Evolutionary conservation across 2,797 vertebrate genomes (phyloP), one percentile per base, ranked within the genome.

Genomic region (Lacerta bilineata): DNA sequence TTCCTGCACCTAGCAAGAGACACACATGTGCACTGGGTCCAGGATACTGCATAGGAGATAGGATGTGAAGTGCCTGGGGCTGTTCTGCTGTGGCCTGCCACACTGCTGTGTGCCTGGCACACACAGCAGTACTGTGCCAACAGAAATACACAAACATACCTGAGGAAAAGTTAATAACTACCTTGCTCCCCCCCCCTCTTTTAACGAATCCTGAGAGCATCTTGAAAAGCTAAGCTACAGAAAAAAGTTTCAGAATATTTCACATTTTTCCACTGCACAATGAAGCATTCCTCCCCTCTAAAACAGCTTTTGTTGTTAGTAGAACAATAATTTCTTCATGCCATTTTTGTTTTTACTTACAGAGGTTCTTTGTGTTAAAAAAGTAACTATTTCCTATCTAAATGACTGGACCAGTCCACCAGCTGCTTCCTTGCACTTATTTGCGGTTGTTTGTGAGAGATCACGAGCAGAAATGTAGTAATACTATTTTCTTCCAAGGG

Each of bases 91-190:
- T 50, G 46, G 46, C 46, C 46, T 46, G 46, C 46, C 46, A 46
- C 46, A 46, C 46, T 46, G 46, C 46, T 46, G 0, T 50, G 46
- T 50, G 46, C 23, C 68, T 83, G 81, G 39, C 68, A 72, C 11
- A 74, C 17, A 36, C 50, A 84, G n/a, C 50, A 84, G 82, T 29
- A 55, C 7, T 72, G 27, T 84, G 43, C 8, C 66, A 84, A 84
- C 46, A 84, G 39, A 18, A n/a, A 29, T 74, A 74, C 50, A 8
- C 68, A 84, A 84, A 50, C 46, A 50, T 50, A 50, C 46, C 8
- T 15, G n/a, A 59, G 71, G 25, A 27, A 71, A 83, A 50, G 43
- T 69, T 68, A 71, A 83, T 33, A 55, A 55, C 3, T 55, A 55
- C 50, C 13, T 55, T 55, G 50, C 50, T 55, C 11, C 50, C 13